Evolutionary conservation across 2,888 invertebrate species (phyloP).

Genomic region (Lepeophtheirus nordmannii): DNA sequence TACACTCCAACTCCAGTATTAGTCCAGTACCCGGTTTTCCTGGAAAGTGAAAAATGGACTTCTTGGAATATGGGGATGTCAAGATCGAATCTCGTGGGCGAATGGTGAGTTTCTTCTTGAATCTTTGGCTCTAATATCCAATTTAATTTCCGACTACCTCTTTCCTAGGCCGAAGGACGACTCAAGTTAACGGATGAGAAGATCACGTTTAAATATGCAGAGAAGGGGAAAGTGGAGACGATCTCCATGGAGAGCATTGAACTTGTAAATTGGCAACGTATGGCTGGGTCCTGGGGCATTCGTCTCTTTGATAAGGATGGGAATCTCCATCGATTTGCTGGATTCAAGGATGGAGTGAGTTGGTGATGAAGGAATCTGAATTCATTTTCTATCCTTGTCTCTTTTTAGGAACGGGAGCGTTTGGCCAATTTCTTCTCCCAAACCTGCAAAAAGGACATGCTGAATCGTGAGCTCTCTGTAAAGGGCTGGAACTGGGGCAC

Average conservation of each 20-base stretch:
- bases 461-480: conserved; percentile 76
- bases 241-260: conserved; percentile 65
- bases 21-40: too few species aligned
- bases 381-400: conserved; percentile 16
- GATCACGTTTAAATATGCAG: conserved; percentile 75
- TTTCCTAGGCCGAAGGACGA: conserved; percentile 64
- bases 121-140: conserved; percentile 5
- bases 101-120: conserved; percentile 36
- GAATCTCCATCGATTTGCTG: conserved; percentile 71
- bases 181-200: conserved; percentile 78
- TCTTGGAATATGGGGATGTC: conserved; percentile 62
- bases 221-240: conserved; percentile 90
- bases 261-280: conserved; percentile 73
- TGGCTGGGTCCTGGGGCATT: conserved; percentile 77
- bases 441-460: conserved; percentile 66
- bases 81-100: conserved; percentile 37
- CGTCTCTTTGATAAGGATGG: conserved; percentile 79
- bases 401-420: conserved; percentile 69
- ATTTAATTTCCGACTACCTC: neutral
- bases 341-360: conserved; percentile 71
- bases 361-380: neutral
- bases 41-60: conserved; percentile 45
- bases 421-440: conserved; percentile 70
- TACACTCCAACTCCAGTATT: too few species aligned
- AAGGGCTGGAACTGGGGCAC: conserved; percentile 99